Percentiles rank a stretch among this genome's conserved stretches.
Evolutionary conservation across 2,113 vertebrate species (phyloP).

Genomic region (Lepisosteus oculatus): DNA sequence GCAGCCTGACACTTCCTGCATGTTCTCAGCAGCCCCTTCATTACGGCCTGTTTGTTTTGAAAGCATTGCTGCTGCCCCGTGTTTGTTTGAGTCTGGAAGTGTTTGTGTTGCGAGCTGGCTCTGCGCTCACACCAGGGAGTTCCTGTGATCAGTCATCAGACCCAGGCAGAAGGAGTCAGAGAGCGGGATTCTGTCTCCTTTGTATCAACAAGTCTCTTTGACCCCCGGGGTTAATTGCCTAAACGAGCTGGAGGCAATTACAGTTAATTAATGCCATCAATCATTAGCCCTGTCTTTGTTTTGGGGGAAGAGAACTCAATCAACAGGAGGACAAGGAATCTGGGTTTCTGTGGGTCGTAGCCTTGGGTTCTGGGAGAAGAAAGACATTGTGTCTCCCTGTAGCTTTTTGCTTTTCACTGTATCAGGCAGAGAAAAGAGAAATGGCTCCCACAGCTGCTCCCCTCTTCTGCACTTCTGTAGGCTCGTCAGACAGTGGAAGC

Average conservation of each 20-base stretch:
- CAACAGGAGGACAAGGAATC: not conserved
- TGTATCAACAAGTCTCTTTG: constrained; percentile 53
- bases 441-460: no score
- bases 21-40: constrained; percentile 6
- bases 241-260: constrained; percentile 48
- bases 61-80: constrained; percentile 19
- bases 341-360: not conserved
- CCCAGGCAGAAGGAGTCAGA: constrained; percentile 9
- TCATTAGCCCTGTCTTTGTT: constrained; percentile 52
- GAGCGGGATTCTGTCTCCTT: constrained; percentile 31
- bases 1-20: constrained; percentile 2
- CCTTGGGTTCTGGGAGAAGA: not conserved
- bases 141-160: constrained; percentile 15
- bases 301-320: constrained; percentile 11
- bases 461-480: no score
- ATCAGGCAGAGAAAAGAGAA: no score
- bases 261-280: constrained; percentile 58
- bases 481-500: no score
- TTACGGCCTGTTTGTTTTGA: constrained; percentile 32
- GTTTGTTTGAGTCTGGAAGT: constrained; percentile 1
- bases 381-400: not conserved
- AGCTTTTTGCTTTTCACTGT: not conserved
- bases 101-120: constrained; percentile 27
- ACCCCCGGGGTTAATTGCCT: constrained; percentile 49
- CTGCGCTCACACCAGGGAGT: constrained; percentile 8